phyloP scores from a whole-genome alignment of 2,888 invertebrate species.

The Scrobipalpa costella region DNA sequence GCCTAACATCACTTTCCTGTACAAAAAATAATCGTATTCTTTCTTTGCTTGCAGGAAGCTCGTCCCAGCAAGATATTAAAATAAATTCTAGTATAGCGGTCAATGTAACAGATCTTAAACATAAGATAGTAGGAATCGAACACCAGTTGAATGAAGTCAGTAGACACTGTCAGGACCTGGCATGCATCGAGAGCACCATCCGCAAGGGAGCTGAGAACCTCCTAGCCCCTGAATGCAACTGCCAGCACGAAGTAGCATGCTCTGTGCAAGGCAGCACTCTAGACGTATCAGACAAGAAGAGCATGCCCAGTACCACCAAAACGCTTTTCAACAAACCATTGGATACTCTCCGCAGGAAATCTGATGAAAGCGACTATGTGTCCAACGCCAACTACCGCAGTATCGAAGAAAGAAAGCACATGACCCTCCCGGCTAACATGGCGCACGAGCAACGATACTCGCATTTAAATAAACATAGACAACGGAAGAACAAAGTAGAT shows the following conservation, averaged over 20 bases:
- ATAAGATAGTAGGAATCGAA: slow-evolving; percentile 61
- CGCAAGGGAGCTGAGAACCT: slow-evolving; percentile 39
- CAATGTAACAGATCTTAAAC: slow-evolving; percentile 63
- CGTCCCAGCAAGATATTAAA: slow-evolving; percentile 61
- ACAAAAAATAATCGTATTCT: neutral
- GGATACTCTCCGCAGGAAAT: slow-evolving; percentile 44
- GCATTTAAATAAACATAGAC: slow-evolving; percentile 27
- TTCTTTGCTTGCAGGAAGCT: slow-evolving; percentile 52
- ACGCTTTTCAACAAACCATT: slow-evolving; percentile 51
- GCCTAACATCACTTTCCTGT: too few species aligned
- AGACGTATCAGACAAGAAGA: slow-evolving; percentile 37
- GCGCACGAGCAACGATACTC: neutral
- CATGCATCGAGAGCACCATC: slow-evolving; percentile 43
- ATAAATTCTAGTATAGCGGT: slow-evolving; percentile 64
- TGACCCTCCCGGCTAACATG: slow-evolving; percentile 24
- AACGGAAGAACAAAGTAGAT: slow-evolving; percentile 45
- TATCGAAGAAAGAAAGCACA: slow-evolving; percentile 32
- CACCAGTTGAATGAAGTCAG: slow-evolving; percentile 58
- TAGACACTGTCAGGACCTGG: slow-evolving; percentile 53
- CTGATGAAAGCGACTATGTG: slow-evolving; percentile 44
- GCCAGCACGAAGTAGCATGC: slow-evolving; percentile 31
- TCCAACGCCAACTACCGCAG: slow-evolving; percentile 33
- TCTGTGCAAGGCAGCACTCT: slow-evolving; percentile 36
- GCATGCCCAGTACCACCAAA: slow-evolving; percentile 47
- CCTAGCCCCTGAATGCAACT: slow-evolving; percentile 31